Evolutionary conservation across 2,113 vertebrate genomes (phyloP).

Genomic region (Mixornis gularis): DNA sequence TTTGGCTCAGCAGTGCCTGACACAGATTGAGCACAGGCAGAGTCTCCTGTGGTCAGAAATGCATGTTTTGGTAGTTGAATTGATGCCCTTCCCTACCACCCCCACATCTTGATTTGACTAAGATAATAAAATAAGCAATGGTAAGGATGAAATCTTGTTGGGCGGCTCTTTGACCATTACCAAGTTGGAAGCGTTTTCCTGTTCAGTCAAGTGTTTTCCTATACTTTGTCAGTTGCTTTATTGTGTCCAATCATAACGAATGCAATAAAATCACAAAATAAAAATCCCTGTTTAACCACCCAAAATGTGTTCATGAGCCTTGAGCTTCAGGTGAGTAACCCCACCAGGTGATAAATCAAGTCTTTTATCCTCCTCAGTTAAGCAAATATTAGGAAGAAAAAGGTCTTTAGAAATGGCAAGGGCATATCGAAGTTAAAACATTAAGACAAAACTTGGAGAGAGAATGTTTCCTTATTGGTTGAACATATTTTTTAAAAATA

Average conservation of each 20-base stretch:
- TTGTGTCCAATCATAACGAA: background rate
- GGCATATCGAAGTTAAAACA: background rate
- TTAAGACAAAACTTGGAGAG: background rate
- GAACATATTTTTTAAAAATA: background rate
- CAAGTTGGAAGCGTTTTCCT: background rate
- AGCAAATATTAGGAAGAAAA: background rate
- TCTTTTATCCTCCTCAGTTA: background rate
- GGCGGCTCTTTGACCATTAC: background rate
- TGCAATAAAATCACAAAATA: background rate
- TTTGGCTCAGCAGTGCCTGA: background rate
- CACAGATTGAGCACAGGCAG: background rate
- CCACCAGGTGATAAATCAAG: background rate
- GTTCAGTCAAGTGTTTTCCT: background rate
- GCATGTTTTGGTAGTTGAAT: background rate
- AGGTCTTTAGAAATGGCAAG: background rate
- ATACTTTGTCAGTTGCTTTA: background rate
- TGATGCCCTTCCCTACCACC: background rate
- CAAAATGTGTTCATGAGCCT: background rate
- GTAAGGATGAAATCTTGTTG: background rate
- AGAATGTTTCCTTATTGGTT: background rate
- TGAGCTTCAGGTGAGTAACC: background rate
- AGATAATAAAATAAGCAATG: background rate
- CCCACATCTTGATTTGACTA: background rate
- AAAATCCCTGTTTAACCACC: background rate
- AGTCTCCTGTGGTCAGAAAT: background rate